Evolutionary conservation across 2,888 invertebrate species (phyloP).

Genomic region (Troides aeacus): DNA sequence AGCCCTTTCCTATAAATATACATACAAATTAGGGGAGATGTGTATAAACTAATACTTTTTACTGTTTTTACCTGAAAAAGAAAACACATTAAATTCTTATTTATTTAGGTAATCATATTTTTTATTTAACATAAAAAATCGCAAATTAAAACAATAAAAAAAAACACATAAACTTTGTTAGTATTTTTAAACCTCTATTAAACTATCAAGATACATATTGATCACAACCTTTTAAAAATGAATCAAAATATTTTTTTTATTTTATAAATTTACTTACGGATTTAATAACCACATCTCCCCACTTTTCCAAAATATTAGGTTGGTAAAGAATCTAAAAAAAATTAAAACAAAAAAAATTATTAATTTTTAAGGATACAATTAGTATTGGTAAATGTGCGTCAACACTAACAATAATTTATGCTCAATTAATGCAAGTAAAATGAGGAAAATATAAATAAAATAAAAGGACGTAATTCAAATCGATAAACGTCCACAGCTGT

Average conservation of each 20-base stretch:
- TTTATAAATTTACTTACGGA: constrained; percentile 71
- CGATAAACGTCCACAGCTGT: no score
- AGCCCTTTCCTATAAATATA: constrained; percentile 83
- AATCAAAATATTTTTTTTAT: neutral
- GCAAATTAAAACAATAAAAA: neutral
- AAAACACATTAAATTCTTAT: constrained; percentile 9
- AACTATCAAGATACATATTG: neutral
- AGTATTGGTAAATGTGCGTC: no score
- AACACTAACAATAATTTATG: no score
- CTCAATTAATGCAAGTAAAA: no score
- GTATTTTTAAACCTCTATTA: no score
- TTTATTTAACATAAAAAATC: no score
- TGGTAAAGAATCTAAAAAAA: constrained; percentile 80
- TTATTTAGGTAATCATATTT: neutral
- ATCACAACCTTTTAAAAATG: neutral
- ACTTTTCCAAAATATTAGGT: constrained; percentile 84
- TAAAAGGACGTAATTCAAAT: no score
- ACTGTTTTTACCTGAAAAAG: constrained; percentile 65
- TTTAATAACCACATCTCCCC: constrained; percentile 86
- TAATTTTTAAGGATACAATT: no score
- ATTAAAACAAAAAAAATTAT: neutral
- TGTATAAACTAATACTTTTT: constrained; percentile 85
- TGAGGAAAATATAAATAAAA: no score
- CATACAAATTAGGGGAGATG: constrained; percentile 86
- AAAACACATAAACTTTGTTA: no score